Evolutionary conservation across 2,797 vertebrate species (phyloP).

Genomic region (Lagorchestes hirsutus): DNA sequence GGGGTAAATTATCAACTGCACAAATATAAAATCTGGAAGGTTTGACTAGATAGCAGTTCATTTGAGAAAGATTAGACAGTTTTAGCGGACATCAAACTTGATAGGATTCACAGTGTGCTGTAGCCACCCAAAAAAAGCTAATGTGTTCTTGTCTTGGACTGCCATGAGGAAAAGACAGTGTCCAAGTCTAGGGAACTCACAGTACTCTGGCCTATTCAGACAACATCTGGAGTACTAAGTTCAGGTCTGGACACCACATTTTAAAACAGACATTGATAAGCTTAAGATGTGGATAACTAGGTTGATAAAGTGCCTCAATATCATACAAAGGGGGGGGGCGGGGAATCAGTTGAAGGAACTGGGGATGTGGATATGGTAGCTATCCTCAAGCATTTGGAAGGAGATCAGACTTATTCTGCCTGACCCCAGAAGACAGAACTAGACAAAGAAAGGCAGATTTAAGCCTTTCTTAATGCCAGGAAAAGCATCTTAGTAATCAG

Average conservation of each 20-base stretch:
- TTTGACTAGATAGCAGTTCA: background rate
- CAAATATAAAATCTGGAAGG: background rate
- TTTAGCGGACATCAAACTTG: background rate
- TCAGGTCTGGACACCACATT: background rate
- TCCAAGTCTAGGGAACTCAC: background rate
- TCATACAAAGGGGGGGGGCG: background rate
- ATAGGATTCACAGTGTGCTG: background rate
- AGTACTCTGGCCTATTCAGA: background rate
- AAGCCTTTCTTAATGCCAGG: background rate
- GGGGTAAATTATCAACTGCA: background rate
- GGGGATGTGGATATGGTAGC: background rate
- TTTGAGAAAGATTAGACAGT: background rate
- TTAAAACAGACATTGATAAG: background rate
- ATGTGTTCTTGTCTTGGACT: background rate
- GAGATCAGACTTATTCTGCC: background rate
- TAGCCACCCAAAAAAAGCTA: background rate
- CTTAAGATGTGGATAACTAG: background rate
- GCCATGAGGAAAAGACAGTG: background rate
- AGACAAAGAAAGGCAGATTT: background rate
- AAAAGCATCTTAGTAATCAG: background rate
- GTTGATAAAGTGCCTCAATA: background rate
- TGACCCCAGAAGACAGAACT: background rate
- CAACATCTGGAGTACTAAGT: background rate
- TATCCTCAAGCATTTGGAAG: background rate
- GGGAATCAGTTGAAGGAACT: background rate